Conservation (phyloP, 2,888 invertebrate species). For the Cantharis lateralis region DNA sequence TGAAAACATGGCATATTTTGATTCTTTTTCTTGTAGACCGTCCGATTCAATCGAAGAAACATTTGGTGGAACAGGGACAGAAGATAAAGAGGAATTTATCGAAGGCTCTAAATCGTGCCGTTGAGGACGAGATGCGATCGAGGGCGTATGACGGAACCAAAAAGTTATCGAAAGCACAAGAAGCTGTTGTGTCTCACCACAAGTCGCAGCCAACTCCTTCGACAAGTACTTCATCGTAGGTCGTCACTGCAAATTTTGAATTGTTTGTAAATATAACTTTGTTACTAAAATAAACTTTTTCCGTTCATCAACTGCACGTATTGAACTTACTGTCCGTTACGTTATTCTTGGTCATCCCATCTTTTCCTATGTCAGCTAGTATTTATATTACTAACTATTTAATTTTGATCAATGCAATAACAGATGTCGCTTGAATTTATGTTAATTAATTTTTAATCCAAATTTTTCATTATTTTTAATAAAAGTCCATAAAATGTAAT, state of each 20-base stretch:
- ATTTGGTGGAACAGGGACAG: conserved; percentile 61
- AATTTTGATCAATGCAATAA: neutral
- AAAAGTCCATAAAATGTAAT: no score
- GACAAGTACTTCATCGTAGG: neutral
- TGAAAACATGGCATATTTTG: neutral
- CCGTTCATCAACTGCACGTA: no score
- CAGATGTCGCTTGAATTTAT: no score
- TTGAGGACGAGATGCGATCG: conserved; percentile 69
- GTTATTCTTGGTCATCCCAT: no score
- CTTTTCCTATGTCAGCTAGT: no score
- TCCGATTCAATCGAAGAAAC: conserved; percentile 69
- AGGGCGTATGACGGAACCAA: conserved; percentile 58
- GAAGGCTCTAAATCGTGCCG: conserved; percentile 71
- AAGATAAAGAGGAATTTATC: conserved; percentile 70
- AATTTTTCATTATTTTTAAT: no score
- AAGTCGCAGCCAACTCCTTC: conserved; percentile 18
- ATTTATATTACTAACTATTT: no score
- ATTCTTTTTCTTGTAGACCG: conserved; percentile 57
- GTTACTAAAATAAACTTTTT: neutral
- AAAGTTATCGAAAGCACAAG: conserved; percentile 59
- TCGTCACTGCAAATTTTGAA: neutral
- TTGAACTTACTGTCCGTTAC: no score
- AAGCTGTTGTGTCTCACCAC: conserved; percentile 56
- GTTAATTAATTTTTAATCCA: no score
- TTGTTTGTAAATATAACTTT: neutral